Conservation (phyloP, 2,113 vertebrate species). For the Hypomesus transpacificus region DNA sequence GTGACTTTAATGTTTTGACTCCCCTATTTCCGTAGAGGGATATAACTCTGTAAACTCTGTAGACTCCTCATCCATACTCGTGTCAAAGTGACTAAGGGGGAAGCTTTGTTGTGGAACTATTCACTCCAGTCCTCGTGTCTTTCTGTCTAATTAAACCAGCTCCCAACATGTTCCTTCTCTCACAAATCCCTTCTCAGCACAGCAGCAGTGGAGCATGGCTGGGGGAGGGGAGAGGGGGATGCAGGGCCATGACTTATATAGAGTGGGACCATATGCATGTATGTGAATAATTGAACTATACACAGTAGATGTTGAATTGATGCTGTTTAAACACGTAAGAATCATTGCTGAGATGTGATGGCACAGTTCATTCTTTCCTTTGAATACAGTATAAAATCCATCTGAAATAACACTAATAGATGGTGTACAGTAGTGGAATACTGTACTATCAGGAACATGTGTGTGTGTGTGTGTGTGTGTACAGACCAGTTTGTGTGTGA, state of each 20-base stretch:
- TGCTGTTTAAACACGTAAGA: no score
- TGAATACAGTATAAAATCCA: no score
- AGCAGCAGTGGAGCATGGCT: neutral
- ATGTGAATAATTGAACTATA: no score
- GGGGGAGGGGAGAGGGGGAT: neutral
- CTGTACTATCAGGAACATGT: neutral
- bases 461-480: neutral
- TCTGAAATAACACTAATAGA: no score
- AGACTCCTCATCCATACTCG: neutral
- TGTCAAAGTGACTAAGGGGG: neutral
- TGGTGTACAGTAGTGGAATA: no score
- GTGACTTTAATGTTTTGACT: neutral
- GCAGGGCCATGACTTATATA: no score
- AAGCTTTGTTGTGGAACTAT: neutral
- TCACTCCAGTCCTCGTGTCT: neutral
- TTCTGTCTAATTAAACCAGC: neutral
- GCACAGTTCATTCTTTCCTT: no score
- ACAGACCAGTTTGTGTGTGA: neutral
- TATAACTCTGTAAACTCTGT: neutral
- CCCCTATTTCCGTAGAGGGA: neutral
- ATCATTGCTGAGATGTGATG: no score
- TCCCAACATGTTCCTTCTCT: slow-evolving; percentile 8
- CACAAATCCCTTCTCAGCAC: neutral
- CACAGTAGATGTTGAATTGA: no score
- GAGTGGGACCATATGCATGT: no score